Evolutionary conservation across 2,113 vertebrate species (phyloP).

Genomic region (Anser brachyrhynchus): DNA sequence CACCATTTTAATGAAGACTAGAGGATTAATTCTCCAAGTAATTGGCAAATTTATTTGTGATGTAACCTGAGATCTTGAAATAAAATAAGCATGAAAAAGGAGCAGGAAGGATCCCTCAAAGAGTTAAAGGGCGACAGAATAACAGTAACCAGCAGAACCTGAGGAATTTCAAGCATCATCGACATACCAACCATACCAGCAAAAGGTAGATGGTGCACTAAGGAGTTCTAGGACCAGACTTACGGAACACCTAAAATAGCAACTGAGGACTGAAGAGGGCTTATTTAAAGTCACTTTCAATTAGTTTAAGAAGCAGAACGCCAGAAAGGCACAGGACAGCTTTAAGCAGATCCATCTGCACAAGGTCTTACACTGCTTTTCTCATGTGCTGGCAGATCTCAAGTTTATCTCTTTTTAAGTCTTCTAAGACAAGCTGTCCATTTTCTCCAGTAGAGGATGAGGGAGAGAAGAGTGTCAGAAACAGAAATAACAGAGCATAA

Average conservation of each 20-base stretch:
- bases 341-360: not conserved
- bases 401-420: not conserved
- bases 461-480: not conserved
- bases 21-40: not conserved
- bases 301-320: constrained; percentile 30
- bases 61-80: not conserved
- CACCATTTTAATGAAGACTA: not conserved
- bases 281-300: constrained; percentile 35
- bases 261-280: not conserved
- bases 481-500: not conserved
- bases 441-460: not conserved
- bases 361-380: not conserved
- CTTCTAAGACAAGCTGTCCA: not conserved
- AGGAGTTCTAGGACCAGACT: not conserved
- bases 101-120: not conserved
- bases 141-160: not conserved
- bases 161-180: not conserved
- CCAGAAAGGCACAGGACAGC: not conserved
- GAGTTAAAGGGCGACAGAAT: not conserved
- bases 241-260: constrained; percentile 2
- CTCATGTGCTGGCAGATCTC: not conserved
- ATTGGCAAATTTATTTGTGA: not conserved
- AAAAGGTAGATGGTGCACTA: not conserved
- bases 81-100: not conserved
- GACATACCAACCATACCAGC: not conserved